Base-by-base conservation (phyloP, 2,797 vertebrate genomes). In the Tamandua tetradactyla region DNA sequence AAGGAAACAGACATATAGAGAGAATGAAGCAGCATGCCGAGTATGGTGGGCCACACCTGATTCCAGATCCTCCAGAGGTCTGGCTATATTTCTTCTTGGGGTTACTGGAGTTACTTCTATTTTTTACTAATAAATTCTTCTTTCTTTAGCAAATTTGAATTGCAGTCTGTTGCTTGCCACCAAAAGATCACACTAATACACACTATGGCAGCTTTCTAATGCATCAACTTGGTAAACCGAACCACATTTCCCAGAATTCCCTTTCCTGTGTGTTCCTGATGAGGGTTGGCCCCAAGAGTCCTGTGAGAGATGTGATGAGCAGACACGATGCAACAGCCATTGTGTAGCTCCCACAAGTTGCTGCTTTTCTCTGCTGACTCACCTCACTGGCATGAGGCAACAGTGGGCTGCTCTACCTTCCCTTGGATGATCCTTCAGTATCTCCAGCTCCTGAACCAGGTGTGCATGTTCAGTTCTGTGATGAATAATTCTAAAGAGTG, bases 261-360 rank as follows among this genome's bases (percentile, higher is more conserved):
- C 37, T 88, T 90, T 88, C n/a, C 78, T 64, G 9, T 13, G n/a
- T 80, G 84, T 84, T 94, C 88, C 35, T 88, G 49, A 71, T 55
- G 27, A 89, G n/a, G 20, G 2, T 7, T 32, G 14, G 40, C 32
- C 27, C 42, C 15, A 68, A 74, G 37, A 64, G 76, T 74, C 47
- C 25, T 49, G 2, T 44, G 35, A 49, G 49, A 87, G 69, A 61
- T 49, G 2, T 92, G 44, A 7, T 32, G 47, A 55, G 15, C 35
- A 89, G 23, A 61, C 87, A 88, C 59, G 44, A 40, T 69, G 5
- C 22, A 64, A 32, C n/a, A 59, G 76, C 22, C 57, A 32, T 30
- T n/a, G 14, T 78, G 22, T 52, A 64, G 11, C n/a, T 69, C 82
- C 47, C 64, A 83, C 12, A 64, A 42, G 27, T 35, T 87, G 37